phyloP scores from a whole-genome alignment of 2,113 vertebrate species.

The Cnemophilus loriae region DNA sequence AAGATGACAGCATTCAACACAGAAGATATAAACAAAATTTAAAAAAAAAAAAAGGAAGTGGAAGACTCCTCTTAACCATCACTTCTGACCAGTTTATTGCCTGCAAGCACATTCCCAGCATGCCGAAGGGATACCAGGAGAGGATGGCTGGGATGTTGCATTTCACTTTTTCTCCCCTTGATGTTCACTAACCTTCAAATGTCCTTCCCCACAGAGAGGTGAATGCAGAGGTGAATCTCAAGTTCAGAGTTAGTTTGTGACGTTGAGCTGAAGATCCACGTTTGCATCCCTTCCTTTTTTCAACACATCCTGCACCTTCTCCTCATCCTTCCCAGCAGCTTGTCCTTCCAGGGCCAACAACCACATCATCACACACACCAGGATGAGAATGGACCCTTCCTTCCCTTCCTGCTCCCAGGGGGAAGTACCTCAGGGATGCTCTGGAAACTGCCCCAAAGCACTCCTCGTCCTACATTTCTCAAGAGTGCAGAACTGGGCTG shows the following conservation, averaged over 20 bases:
- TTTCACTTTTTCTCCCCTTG: not conserved
- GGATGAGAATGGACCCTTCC: not conserved
- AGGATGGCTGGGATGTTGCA: not conserved
- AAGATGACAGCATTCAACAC: not conserved
- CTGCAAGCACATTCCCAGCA: not conserved
- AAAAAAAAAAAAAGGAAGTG: not conserved
- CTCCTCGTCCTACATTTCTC: not conserved
- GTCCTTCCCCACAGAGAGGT: not conserved
- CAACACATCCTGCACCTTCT: not conserved
- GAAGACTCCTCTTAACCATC: not conserved
- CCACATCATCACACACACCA: no score
- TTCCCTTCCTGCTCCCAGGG: not conserved
- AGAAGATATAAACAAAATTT: not conserved
- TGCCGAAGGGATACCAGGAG: not conserved
- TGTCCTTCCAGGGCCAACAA: not conserved
- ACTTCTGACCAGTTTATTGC: not conserved
- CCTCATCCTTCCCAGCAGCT: not conserved
- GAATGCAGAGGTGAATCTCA: not conserved
- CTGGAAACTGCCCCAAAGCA: not conserved
- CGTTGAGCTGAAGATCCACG: not conserved
- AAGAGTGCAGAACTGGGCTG: constrained; percentile 18
- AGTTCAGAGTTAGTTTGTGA: not conserved
- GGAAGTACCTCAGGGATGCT: not conserved
- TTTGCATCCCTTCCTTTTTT: not conserved
- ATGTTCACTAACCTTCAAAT: not conserved